Evolutionary conservation across 2,113 vertebrate species (phyloP).

Genomic region (Butastur rufipennis): DNA sequence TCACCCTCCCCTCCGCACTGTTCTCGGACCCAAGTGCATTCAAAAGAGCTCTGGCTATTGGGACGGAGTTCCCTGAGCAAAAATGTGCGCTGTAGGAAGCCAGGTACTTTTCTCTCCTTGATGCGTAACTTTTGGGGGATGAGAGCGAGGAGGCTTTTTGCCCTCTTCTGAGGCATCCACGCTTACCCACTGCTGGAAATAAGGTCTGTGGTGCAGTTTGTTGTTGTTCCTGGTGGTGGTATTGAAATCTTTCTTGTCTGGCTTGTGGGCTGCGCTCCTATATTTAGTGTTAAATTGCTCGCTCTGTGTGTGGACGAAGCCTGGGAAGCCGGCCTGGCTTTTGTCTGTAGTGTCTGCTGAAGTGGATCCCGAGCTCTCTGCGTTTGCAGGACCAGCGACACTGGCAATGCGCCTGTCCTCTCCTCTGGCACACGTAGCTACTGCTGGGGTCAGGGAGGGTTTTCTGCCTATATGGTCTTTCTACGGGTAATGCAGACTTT

Average conservation of each 20-base stretch:
- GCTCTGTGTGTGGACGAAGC: neutral
- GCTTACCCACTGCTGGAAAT: neutral
- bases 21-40: neutral
- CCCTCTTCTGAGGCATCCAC: neutral
- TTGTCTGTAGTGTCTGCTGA: neutral
- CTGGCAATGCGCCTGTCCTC: neutral
- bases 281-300: neutral
- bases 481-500: neutral
- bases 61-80: neutral
- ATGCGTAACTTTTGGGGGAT: neutral
- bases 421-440: neutral
- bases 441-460: rapidly evolving
- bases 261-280: neutral
- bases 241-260: neutral
- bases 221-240: neutral
- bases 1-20: rapidly evolving
- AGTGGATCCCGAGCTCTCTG: neutral
- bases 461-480: neutral
- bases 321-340: neutral
- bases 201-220: neutral
- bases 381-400: neutral
- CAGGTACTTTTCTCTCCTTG: neutral
- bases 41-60: neutral
- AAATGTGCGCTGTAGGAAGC: neutral
- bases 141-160: neutral